Percentiles rank a stretch among this genome's conserved stretches.
Evolutionary conservation across 2,797 vertebrate species (phyloP).

Genomic region (Fistularia tabacaria): DNA sequence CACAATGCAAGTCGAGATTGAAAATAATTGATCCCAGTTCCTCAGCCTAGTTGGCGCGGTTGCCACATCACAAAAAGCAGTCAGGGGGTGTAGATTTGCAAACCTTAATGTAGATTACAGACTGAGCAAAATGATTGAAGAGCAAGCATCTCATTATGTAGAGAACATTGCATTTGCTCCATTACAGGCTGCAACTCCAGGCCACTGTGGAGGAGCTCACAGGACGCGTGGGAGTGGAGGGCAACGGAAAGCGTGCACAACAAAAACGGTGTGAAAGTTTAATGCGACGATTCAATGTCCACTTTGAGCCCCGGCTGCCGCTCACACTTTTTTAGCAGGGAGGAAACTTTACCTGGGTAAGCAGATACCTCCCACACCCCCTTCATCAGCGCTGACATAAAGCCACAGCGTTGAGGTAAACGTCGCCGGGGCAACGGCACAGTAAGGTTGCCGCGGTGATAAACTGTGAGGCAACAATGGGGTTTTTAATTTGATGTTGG

Average conservation of each 20-base stretch:
- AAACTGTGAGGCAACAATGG: slow-evolving; percentile 23
- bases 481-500: slow-evolving; percentile 2
- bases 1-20: too few species aligned
- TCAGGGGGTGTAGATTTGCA: slow-evolving; percentile 54
- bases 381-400: slow-evolving; percentile 38
- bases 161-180: slow-evolving; percentile 35
- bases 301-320: slow-evolving; percentile 24
- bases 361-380: slow-evolving; percentile 48
- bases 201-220: slow-evolving; percentile 34
- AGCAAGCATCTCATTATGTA: slow-evolving; percentile 57
- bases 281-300: slow-evolving; percentile 47
- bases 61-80: slow-evolving; percentile 54
- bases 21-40: too few species aligned
- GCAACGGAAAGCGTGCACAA: slow-evolving; percentile 20
- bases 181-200: slow-evolving; percentile 56
- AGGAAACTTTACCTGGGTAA: slow-evolving; percentile 67
- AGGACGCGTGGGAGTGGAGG: slow-evolving; percentile 18
- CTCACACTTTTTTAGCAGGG: slow-evolving; percentile 30
- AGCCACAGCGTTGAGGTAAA: slow-evolving; percentile 35
- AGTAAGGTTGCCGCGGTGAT: slow-evolving; percentile 30
- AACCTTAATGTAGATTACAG: slow-evolving; percentile 61
- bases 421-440: slow-evolving; percentile 46
- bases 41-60: not conserved
- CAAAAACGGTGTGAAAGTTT: slow-evolving; percentile 59
- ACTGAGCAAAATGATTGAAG: slow-evolving; percentile 34